Evolutionary conservation across 2,888 invertebrate species (phyloP).

Genomic region (Zootermopsis nevadensis): DNA sequence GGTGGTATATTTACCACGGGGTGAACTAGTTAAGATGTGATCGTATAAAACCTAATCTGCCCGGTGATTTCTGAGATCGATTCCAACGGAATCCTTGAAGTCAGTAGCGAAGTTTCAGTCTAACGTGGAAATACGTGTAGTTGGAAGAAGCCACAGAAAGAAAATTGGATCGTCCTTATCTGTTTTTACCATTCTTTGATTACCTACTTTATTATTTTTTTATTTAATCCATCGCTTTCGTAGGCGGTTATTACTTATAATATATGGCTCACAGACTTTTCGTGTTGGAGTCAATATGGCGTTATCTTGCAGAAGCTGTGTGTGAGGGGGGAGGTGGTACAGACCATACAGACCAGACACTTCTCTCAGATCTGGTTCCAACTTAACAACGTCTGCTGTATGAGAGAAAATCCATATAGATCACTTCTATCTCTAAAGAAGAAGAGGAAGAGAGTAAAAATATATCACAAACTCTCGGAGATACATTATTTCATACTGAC

Average conservation of each 20-base stretch:
- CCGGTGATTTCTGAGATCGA: background rate
- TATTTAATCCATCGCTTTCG: conserved; percentile 41
- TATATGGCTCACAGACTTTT: conserved; percentile 45
- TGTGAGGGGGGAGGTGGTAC: background rate
- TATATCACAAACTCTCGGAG: conserved; percentile 17
- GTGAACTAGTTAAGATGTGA: too few species aligned
- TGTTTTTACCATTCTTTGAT: conserved; percentile 46
- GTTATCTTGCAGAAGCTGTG: conserved; percentile 38
- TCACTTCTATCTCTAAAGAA: conserved; percentile 16
- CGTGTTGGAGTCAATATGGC: conserved; percentile 45
- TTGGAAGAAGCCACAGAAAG: background rate
- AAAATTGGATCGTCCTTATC: conserved; percentile 44
- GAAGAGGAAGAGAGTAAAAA: background rate
- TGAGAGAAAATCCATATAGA: conserved; percentile 38
- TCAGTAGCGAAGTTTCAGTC: conserved; percentile 8
- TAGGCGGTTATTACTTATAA: conserved; percentile 40
- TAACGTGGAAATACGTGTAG: conserved; percentile 33
- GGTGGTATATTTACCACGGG: too few species aligned
- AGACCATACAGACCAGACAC: conserved; percentile 2
- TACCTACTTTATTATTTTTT: conserved; percentile 44
- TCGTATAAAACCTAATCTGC: too few species aligned
- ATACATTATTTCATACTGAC: conserved; percentile 10
- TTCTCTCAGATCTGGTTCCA: conserved; percentile 14
- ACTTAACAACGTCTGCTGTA: conserved; percentile 33
- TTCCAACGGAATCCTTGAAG: background rate